Evolutionary conservation across 2,888 invertebrate genomes (phyloP).

Genomic region (Lithosia quadra): DNA sequence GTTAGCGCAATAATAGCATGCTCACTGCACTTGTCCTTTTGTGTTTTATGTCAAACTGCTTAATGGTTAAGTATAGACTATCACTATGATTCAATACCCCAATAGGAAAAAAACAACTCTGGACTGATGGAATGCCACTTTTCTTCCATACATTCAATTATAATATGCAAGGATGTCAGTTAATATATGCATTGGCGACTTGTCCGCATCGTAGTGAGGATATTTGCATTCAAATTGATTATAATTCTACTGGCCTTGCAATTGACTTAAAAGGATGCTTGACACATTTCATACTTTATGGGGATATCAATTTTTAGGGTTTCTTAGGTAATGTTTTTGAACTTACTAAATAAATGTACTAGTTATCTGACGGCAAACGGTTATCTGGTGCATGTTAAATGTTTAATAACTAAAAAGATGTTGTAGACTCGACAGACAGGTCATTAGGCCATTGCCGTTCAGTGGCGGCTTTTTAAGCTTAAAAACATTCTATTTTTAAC

Average conservation of each 20-base stretch:
- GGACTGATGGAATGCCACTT: conserved; percentile 1
- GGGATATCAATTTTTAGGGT: conserved; percentile 17
- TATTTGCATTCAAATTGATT: conserved; percentile 53
- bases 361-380: background rate
- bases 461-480: no score
- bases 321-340: background rate
- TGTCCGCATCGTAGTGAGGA: conserved; percentile 23
- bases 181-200: conserved; percentile 44
- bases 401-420: background rate
- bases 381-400: background rate
- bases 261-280: conserved; percentile 36
- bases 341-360: background rate
- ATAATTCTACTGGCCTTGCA: conserved; percentile 36
- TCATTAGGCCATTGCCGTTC: no score
- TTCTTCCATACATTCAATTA: conserved; percentile 51
- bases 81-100: background rate
- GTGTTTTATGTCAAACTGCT: background rate
- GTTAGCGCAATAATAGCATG: background rate
- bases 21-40: background rate
- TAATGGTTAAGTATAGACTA: background rate
- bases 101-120: background rate
- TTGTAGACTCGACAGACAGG: background rate
- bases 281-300: conserved; percentile 46
- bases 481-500: no score
- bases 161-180: conserved; percentile 22